Base-by-base conservation (phyloP, 2,113 vertebrate species). In the Cyphomyrus discorhynchus region DNA sequence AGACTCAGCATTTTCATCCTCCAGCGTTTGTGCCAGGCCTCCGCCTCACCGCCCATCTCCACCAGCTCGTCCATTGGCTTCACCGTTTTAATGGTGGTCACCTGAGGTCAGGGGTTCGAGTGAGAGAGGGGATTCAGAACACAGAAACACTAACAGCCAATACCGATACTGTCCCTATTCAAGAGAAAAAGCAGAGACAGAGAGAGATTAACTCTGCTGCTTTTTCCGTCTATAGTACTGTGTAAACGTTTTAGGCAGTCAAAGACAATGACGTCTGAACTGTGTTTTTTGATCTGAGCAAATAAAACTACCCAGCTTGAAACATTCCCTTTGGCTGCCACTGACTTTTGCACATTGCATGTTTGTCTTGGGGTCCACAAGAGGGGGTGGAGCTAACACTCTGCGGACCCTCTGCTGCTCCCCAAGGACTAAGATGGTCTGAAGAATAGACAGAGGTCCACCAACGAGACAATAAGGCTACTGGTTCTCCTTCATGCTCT, bases 81-180 rank as follows among this genome's bases (percentile, higher is more conserved):
- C 93, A 99, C 98, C 0, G 97, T 98, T 95, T 99, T 99, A 92
- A 99, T 99, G 92, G 97, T 98, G 88, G 98, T 99, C 31, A 99
- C 98, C 98, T 99, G 93, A 0, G 10, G 7, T 56, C n/a, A 70
- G 21, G 24, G 62, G 15, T 77, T 62, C 89, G 66, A 84, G n/a
- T 31, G 86, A 31, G 80, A 53, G 47, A 52, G 85, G 47, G 46
- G 84, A 86, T 39, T 52, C 5, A 87, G 42, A 45, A n/a, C 5
- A 49, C 42, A 47, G 31, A 74, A 39, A 88, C 66, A 17, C 9
- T n/a, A n/a, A 42, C 24, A 5, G 45, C 5, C 47, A n/a, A 84
- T 3, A 46, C 19, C 19, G 7, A 24, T n/a, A 3, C 80, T 19
- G 39, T 9, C 39, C 82, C 10, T 47, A 58, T 9, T 24, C 6